A percentile compares a stretch with the other conserved stretches of the same genome.
Evolutionary conservation across 2,888 invertebrate species (phyloP).

Genomic region (Agriopis marginaria): DNA sequence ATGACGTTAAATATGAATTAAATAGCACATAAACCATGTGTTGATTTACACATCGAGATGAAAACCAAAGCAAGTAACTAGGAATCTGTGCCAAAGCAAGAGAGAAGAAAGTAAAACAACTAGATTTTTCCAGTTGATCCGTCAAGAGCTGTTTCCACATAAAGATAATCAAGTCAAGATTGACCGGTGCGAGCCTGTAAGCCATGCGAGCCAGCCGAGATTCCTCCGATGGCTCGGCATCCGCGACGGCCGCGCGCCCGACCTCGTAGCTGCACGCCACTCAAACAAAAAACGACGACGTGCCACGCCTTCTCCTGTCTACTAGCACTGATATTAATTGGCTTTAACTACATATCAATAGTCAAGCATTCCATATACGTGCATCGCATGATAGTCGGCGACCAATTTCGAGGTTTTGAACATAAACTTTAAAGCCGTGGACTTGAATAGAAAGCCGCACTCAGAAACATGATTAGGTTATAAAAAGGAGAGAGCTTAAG

Average conservation of each 20-base stretch:
- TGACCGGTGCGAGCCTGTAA: conserved; percentile 11
- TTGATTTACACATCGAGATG: neutral
- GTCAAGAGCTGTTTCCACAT: conserved; percentile 12
- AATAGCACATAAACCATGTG: neutral
- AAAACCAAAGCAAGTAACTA: neutral
- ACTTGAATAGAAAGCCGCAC: conserved; percentile 5
- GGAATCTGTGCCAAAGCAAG: conserved; percentile 1
- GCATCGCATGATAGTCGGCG: neutral
- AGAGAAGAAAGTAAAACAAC: conserved; percentile 16
- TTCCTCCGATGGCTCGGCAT: conserved; percentile 50
- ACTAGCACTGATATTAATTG: conserved; percentile 32
- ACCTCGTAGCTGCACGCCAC: conserved; percentile 60
- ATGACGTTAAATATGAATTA: neutral
- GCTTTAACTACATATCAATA: conserved; percentile 17
- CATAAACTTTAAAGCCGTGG: neutral
- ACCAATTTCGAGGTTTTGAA: conserved; percentile 1
- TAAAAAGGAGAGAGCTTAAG: conserved; percentile 26
- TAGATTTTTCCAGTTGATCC: conserved; percentile 6
- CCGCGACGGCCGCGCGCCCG: conserved; percentile 39
- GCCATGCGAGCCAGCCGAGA: conserved; percentile 43
- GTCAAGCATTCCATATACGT: conserved; percentile 9
- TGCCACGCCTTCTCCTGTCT: conserved; percentile 50
- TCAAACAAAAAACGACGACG: conserved; percentile 57
- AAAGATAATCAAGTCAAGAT: conserved; percentile 13
- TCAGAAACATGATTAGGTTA: conserved; percentile 15